Conservation (phyloP, 2,888 invertebrate genomes). For the Caenorhabditis sp. region DNA sequence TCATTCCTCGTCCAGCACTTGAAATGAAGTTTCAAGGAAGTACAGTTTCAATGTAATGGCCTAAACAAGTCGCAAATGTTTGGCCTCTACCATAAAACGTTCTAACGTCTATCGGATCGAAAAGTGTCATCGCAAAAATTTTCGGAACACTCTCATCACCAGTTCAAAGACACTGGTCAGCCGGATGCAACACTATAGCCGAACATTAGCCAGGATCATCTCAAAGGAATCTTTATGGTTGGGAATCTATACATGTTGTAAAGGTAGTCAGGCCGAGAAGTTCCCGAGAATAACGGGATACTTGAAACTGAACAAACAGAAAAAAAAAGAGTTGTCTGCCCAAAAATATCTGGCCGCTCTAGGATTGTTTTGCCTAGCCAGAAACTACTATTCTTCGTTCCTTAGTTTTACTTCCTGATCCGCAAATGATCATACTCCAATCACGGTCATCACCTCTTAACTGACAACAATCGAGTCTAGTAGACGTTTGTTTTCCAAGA, state of each 20-base stretch:
- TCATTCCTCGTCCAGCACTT: constrained; percentile 19
- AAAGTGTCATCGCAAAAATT: too few species aligned
- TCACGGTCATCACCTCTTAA: not conserved
- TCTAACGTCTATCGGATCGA: too few species aligned
- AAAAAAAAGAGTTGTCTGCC: not conserved
- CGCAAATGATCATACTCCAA: not conserved
- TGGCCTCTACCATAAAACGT: too few species aligned
- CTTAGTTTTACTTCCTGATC: not conserved
- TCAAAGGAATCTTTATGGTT: too few species aligned
- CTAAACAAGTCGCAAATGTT: too few species aligned
- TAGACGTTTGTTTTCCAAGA: constrained; percentile 1
- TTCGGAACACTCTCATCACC: too few species aligned
- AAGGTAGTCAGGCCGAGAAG: not conserved
- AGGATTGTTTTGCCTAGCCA: not conserved
- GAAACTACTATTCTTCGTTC: not conserved
- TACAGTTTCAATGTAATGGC: not conserved
- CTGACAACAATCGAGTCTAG: constrained; percentile 1
- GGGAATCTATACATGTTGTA: too few species aligned
- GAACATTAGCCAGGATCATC: too few species aligned
- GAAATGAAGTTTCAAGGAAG: not conserved
- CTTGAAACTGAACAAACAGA: constrained; percentile 15
- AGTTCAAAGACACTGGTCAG: too few species aligned
- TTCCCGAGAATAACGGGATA: not conserved
- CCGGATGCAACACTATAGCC: too few species aligned
- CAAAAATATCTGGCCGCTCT: not conserved